A percentile compares a stretch with the other conserved stretches of the same genome.
Conservation (phyloP, 2,113 vertebrate genomes). For the Caranx melampygus region DNA sequence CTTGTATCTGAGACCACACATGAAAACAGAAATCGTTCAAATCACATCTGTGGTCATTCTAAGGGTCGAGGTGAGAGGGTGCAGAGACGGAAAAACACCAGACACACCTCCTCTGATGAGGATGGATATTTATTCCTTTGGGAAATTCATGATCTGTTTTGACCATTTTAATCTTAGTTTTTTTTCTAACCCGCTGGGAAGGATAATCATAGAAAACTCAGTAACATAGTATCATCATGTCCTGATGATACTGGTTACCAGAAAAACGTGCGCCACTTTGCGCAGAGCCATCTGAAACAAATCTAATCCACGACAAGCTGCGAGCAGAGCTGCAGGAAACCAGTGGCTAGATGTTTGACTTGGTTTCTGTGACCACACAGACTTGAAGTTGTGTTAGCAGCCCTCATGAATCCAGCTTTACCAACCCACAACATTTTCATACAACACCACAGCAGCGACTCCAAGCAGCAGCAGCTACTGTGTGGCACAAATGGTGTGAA, state of each 20-base stretch:
- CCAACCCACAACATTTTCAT: not conserved
- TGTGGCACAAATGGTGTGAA: not conserved
- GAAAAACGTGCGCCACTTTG: not conserved
- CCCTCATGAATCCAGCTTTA: not conserved
- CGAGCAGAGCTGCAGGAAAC: not conserved
- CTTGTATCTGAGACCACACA: not conserved
- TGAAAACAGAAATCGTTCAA: not conserved
- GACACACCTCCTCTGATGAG: constrained; percentile 3
- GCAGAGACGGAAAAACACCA: constrained; percentile 23
- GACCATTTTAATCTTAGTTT: constrained; percentile 9
- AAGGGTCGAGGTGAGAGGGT: not conserved
- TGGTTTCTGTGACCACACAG: not conserved
- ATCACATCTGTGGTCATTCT: not conserved
- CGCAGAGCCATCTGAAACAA: not conserved
- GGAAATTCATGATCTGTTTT: constrained; percentile 14
- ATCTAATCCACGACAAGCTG: not conserved
- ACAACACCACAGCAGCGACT: not conserved
- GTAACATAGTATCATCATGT: not conserved
- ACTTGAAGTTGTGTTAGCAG: not conserved
- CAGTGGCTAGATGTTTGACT: not conserved
- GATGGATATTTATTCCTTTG: constrained; percentile 14
- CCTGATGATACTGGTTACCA: not conserved
- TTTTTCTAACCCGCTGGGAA: constrained; percentile 3
- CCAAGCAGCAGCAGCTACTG: too few species aligned
- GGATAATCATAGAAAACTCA: constrained; percentile 29